These are phyloP conservation scores for Nasonia giraulti DNA, from an alignment of 1,140 invertebrate genomes.

Conservation along the genomic window DNA sequence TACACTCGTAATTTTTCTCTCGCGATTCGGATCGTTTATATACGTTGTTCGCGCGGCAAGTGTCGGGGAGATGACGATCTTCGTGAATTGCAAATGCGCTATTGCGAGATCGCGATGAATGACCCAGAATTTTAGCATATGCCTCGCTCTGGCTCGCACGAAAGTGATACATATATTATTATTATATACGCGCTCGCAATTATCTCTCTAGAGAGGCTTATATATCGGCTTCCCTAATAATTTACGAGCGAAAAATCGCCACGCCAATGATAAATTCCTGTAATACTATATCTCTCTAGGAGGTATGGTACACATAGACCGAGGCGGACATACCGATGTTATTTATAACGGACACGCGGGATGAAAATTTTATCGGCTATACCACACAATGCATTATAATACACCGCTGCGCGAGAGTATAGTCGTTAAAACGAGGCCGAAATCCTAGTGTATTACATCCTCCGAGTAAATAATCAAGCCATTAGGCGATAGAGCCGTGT, in stretches of 20 bases:
- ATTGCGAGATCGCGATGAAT: neutral
- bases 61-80: neutral
- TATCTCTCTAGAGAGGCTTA: no score
- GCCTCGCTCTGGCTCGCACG: neutral
- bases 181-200: no score
- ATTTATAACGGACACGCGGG: neutral
- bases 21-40: neutral
- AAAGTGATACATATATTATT: neutral
- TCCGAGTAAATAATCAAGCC: constrained; percentile 19
- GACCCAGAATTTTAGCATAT: neutral
- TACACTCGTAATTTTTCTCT: neutral
- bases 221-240: neutral
- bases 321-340: neutral
- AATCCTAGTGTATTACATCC: neutral
- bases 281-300: neutral
- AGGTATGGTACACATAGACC: no score
- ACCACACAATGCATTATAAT: neutral
- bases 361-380: neutral
- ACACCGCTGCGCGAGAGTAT: neutral
- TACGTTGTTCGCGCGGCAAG: neutral
- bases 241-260: neutral
- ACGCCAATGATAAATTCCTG: neutral
- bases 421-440: neutral
- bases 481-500: neutral
- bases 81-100: neutral